Percentiles rank a stretch among this genome's conserved stretches.
Conservation (phyloP, 2,797 vertebrate genomes). For the Rallus crepitans region DNA sequence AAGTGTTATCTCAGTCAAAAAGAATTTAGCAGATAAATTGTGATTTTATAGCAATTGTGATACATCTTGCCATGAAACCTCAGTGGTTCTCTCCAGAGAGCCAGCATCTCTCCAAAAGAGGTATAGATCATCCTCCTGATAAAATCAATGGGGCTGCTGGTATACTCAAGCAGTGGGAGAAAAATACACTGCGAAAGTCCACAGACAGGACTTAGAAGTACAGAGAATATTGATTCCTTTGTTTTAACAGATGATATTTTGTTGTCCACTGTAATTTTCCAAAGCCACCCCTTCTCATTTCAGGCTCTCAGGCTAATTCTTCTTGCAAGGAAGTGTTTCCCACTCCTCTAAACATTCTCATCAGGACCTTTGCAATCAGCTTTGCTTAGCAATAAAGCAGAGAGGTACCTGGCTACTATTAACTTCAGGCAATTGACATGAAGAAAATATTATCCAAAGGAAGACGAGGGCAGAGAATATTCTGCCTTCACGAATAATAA, state of each 20-base stretch:
- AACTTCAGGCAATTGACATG: not conserved
- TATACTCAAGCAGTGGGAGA: conserved; percentile 14
- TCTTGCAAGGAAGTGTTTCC: not conserved
- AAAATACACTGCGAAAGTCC: conserved; percentile 20
- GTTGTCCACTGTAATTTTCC: conserved; percentile 6
- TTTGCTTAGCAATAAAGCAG: not conserved
- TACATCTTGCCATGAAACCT: conserved; percentile 28
- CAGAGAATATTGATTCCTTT: conserved; percentile 48
- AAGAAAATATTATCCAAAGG: not conserved
- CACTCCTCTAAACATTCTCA: not conserved
- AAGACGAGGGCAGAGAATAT: not conserved
- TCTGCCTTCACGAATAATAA: not conserved
- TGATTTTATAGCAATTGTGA: conserved; percentile 42
- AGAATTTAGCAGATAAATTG: conserved; percentile 46
- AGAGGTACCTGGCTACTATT: not conserved
- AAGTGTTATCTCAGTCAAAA: conserved; percentile 16
- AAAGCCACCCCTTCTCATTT: not conserved
- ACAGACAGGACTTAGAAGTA: conserved; percentile 6
- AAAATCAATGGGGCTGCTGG: conserved; percentile 63
- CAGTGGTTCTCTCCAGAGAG: conserved; percentile 17
- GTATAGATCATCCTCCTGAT: conserved; percentile 48
- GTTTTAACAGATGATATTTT: conserved; percentile 38
- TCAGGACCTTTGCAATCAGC: not conserved
- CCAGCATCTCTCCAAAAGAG: conserved; percentile 9
- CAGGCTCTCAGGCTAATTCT: not conserved